These are phyloP conservation scores for Avahi laniger DNA, from an alignment of 2,797 vertebrate species.

Conservation along the genomic window DNA sequence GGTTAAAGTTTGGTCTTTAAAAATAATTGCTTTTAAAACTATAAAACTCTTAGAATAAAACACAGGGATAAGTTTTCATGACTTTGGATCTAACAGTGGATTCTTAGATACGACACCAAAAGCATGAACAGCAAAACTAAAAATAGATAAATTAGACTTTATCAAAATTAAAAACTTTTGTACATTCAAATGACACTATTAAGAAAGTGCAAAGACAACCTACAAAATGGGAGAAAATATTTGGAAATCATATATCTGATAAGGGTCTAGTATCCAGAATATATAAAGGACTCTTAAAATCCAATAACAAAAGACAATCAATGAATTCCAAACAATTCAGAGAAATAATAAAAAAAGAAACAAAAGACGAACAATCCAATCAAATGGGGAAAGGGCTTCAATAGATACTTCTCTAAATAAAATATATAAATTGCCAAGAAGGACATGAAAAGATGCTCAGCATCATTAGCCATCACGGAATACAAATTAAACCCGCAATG, in stretches of 20 bases:
- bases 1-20: not conserved
- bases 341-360: too few species aligned
- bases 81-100: not conserved
- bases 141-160: not conserved
- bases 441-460: not conserved
- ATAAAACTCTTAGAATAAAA: not conserved
- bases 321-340: too few species aligned
- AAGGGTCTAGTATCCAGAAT: not conserved
- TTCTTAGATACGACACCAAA: not conserved
- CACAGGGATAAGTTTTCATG: not conserved
- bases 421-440: not conserved
- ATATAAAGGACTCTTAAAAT: not conserved
- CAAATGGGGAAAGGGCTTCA: not conserved
- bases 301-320: not conserved
- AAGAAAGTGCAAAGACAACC: not conserved
- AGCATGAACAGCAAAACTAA: not conserved
- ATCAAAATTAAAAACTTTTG: not conserved
- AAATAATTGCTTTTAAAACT: not conserved
- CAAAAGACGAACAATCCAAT: not conserved
- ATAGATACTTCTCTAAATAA: not conserved
- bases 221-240: not conserved
- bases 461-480: not conserved
- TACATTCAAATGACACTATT: not conserved
- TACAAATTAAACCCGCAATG: not conserved
- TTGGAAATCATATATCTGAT: not conserved